Conservation (phyloP, 2,113 vertebrate genomes). For the Ranitomeya variabilis region DNA sequence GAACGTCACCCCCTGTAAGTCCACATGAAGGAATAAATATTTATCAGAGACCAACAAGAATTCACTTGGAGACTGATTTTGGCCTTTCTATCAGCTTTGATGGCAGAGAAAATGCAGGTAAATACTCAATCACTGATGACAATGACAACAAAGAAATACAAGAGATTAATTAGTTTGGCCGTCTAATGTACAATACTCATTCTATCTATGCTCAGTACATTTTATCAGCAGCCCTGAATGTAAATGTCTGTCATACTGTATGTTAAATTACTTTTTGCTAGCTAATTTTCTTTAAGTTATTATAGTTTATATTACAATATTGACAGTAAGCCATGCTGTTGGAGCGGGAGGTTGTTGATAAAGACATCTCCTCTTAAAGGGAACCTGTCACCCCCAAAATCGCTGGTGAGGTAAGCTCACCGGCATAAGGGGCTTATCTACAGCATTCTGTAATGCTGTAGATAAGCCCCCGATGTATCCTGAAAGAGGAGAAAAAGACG, state of each 20-base stretch:
- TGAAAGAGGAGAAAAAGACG: too few species aligned
- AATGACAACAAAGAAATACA: background rate
- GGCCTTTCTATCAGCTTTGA: slow-evolving; percentile 79
- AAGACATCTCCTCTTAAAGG: too few species aligned
- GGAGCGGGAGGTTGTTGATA: too few species aligned
- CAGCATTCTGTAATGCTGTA: too few species aligned
- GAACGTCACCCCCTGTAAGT: slow-evolving; percentile 65
- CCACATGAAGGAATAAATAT: slow-evolving; percentile 75
- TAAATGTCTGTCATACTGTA: background rate
- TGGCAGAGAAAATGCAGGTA: slow-evolving; percentile 75
- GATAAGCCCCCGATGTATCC: too few species aligned
- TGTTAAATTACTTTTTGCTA: too few species aligned
- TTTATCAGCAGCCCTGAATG: background rate
- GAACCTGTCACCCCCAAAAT: too few species aligned
- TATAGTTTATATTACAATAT: background rate
- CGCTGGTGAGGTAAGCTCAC: too few species aligned
- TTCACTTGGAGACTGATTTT: slow-evolving; percentile 81
- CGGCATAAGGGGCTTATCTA: too few species aligned
- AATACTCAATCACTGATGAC: background rate
- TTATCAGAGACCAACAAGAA: slow-evolving; percentile 64
- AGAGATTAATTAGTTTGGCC: background rate
- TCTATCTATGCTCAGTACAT: background rate
- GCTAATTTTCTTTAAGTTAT: background rate
- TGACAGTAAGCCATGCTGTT: too few species aligned
- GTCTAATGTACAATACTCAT: background rate